Evolutionary conservation across 2,113 vertebrate species (phyloP).

Genomic region (Nicator chloris): DNA sequence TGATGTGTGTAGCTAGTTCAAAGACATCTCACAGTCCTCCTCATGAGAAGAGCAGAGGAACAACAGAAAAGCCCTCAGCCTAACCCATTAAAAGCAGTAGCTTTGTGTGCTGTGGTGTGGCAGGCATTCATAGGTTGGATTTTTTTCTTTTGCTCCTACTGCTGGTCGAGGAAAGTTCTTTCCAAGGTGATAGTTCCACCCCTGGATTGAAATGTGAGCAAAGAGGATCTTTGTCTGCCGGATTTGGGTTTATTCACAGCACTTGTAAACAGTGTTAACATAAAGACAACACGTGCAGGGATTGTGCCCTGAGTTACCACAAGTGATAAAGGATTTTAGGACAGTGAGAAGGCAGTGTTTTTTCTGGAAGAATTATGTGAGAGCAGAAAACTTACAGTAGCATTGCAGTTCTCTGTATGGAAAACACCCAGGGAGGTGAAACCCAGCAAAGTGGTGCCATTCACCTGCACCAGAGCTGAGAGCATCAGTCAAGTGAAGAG

Average conservation of each 20-base stretch:
- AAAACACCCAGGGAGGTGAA: neutral
- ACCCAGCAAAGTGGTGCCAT: too few species aligned
- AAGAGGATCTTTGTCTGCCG: neutral
- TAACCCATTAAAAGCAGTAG: conserved; percentile 31
- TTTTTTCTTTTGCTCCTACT: neutral
- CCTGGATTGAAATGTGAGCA: neutral
- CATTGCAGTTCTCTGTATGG: neutral
- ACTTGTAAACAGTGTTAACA: neutral
- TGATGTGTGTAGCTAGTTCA: conserved; percentile 49
- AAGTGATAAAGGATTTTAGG: neutral
- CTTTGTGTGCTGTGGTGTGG: neutral
- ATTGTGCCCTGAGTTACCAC: neutral
- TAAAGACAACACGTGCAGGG: neutral
- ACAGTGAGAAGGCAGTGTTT: neutral
- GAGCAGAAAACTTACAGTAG: neutral
- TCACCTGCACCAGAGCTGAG: neutral
- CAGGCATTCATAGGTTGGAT: neutral
- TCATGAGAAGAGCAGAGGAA: neutral
- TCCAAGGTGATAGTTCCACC: neutral
- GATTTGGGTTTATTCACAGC: neutral
- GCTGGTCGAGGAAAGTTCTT: neutral
- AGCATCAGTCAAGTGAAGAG: neutral
- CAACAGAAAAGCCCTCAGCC: neutral
- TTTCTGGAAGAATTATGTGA: neutral
- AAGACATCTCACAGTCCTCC: conserved; percentile 16